Base-by-base conservation (phyloP, 2,888 invertebrate species). In the Pardosa pseudoannulata region DNA sequence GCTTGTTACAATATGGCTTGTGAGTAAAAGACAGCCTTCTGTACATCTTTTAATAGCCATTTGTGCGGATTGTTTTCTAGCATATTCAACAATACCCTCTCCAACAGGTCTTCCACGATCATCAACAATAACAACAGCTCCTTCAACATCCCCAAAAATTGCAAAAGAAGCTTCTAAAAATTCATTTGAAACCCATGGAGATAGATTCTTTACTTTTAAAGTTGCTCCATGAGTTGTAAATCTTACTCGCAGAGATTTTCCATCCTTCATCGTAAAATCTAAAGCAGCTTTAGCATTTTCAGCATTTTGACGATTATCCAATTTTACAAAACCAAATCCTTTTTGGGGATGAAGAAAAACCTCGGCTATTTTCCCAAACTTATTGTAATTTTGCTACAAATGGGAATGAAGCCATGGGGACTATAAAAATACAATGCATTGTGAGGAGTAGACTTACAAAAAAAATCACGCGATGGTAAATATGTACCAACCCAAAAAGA, bases 41-140 rank as follows among this genome's bases (percentile, higher is more conserved):
- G 94, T 94, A 91, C 98, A 98, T 91, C 96, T 95, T 85, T 97
- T 94, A 65, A 98, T 93, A 3, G 98, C 98, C 86, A 96, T 94
- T 90, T 95, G 93, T 1, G 98, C 98, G 88, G 96, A 96, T 19
- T 96, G 96, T 92, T 99, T 99, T 68, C 98, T 94, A 0, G 96
- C 95, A 92, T 95, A 99, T 91, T 99, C 99, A n/a, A 99, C 96
- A 85, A 98, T 95, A 36, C 98, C 99, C 92, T 99, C 99, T 5
- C 98, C 98, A 28, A 96, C 95, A n/a, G 97, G 95, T 91, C 97
- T 97, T 79, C 99, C 99, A 91, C 98, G 94, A 90, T 99, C 99
- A 92, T 99, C 99, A 29, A 98, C 98, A 90, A 95, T 94, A 0
- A 99, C 97, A 88, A 96, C 95, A 1, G 98, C 98, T 79, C 97